Conservation (phyloP, 2,113 vertebrate genomes). For the Fukomys damarensis region DNA sequence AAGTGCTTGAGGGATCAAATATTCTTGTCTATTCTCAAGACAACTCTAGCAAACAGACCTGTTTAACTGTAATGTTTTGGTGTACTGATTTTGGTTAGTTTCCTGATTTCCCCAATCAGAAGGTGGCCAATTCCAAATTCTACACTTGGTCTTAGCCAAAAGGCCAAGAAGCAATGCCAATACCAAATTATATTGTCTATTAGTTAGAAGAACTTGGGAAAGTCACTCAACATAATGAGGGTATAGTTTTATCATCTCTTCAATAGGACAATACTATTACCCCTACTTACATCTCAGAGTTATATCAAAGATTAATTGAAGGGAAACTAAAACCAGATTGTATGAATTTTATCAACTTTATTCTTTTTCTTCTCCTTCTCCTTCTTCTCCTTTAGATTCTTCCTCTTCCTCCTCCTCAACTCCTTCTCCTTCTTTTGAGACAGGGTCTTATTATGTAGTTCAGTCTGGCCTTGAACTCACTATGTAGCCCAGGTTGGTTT, state of each 20-base stretch:
- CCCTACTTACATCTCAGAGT: background rate
- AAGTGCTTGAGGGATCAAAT: background rate
- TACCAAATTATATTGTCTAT: too few relatives aligned
- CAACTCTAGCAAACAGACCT: background rate
- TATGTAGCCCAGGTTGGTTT: background rate
- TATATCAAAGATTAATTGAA: background rate
- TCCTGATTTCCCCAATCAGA: background rate
- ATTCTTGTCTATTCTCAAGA: background rate
- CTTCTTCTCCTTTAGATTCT: background rate
- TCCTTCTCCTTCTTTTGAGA: background rate
- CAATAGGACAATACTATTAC: background rate
- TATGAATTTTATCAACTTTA: background rate
- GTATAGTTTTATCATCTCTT: background rate
- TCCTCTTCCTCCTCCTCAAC: rapidly evolving
- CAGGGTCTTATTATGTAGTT: background rate
- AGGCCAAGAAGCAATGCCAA: too few relatives aligned
- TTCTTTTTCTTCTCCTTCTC: background rate
- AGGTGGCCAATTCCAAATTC: background rate
- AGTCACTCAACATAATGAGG: background rate
- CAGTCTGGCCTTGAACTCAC: background rate
- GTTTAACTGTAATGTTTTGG: background rate
- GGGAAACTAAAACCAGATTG: background rate
- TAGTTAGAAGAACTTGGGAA: too few relatives aligned
- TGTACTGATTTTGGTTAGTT: background rate
- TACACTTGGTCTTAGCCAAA: background rate